phyloP scores from a whole-genome alignment of 2,113 vertebrate genomes.

The Mellivora capensis region DNA sequence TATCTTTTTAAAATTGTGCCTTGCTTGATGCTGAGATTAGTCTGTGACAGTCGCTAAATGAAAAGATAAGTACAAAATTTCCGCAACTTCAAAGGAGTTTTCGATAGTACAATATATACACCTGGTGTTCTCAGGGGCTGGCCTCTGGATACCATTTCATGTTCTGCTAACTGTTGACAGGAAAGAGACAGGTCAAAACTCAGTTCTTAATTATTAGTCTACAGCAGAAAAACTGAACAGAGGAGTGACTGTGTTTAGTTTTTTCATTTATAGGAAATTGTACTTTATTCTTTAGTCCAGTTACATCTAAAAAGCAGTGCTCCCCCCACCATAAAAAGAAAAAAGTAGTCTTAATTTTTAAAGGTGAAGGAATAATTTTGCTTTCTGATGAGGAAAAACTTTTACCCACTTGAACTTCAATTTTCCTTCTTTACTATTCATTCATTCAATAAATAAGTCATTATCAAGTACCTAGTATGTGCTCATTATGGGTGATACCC shows the following conservation, averaged over 20 bases:
- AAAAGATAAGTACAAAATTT: neutral
- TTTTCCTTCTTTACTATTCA: neutral
- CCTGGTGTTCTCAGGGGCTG: neutral
- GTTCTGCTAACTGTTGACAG: neutral
- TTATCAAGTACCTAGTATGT: neutral
- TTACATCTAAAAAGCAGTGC: neutral
- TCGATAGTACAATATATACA: neutral
- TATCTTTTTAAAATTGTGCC: neutral
- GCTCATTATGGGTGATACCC: neutral
- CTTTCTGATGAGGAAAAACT: neutral
- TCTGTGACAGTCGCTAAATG: neutral
- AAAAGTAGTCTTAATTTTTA: neutral
- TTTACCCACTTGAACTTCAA: neutral
- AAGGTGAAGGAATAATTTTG: neutral
- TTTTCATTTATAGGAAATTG: neutral
- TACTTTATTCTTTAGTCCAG: neutral
- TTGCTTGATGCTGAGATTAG: neutral
- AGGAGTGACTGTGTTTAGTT: neutral
- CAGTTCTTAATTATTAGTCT: neutral
- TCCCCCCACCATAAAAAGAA: fast-evolving
- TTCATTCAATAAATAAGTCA: neutral
- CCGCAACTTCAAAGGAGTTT: neutral
- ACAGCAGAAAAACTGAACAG: neutral
- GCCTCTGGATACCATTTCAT: neutral
- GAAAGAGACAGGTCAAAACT: neutral